Evolutionary conservation across 2,888 invertebrate species (phyloP), one percentile per base, ranked within the genome.

Genomic region (Ichneumoninae sp.): DNA sequence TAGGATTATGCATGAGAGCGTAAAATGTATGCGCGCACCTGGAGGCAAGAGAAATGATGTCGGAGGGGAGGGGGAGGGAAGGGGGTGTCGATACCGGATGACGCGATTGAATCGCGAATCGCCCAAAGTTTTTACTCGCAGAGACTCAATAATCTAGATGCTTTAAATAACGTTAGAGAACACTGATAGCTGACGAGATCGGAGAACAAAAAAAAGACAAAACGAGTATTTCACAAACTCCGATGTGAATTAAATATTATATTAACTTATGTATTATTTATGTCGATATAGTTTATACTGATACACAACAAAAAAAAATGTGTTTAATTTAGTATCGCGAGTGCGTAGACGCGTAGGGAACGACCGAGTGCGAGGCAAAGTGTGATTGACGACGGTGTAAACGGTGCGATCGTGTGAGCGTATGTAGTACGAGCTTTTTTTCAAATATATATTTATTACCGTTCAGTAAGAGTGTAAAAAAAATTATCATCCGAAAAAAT

Each of bases 151-250:
- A 77, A 80, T 77, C 65, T 71, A 83, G 69, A 83, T 47, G 81
- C 84, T 84, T 84, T 75, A 81, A 84, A 74, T 81, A 81, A 74
- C 74, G 40, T 69, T 84, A 81, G 80, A 81, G 26, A 83, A 68
- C 36, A 76, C 47, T 76, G 19, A 22, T 66, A 75, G 65, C 50
- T 26, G 52, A 76, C 52, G 26, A 54, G 33, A 40, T 10, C 47
- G 33, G 13, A 26, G 3, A 19, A 66, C n/a, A 36, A 33, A n/a
- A 62, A 44, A 47, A 70, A 22, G 60, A 79, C 40, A 33, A 33
- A 47, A 68, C 13, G 71, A 80, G 66, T 77, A 80, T 77, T 80
- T 77, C 69, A 78, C 80, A 68, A 80, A 83, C 71, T 68, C 54
- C 68, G 80, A 47, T 70, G 80, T 80, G 83, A 76, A 71, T 57